Evolutionary conservation across 2,113 vertebrate genomes (phyloP), one percentile per base, ranked within the genome.

Genomic region (Acanthisitta chloris): DNA sequence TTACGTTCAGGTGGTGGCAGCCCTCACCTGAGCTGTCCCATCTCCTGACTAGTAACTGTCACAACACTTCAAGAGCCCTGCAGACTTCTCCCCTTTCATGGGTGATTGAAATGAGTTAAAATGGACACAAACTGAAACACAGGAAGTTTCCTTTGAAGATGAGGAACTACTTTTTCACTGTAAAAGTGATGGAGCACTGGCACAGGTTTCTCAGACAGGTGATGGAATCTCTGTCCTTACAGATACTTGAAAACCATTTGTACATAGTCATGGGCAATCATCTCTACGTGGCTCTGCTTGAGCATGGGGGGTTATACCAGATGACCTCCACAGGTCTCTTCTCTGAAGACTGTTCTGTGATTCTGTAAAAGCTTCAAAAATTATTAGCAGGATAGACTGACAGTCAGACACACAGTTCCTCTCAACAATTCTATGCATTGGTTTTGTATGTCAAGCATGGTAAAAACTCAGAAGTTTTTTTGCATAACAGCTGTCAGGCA

Each of bases 361-460:
- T 70, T 87, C 67, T 55, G 24, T 40, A 48, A 48, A 91, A 70
- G 2, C 29, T 42, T 70, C 19, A 81, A 26, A 64, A 77, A 12
- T 38, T 86, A 29, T 73, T 48, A 70, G 28, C 25, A 69, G 40
- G 19, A 5, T 20, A 61, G 74, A n/a, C 36, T 55, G 33, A 14
- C 10, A 45, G 21, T 12, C 13, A 80, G 62, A 70, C 24, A 29
- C 2, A 9, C 6, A 25, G 28, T 34, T 81, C 12, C 36, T 65
- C 33, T 73, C 52, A 59, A 29, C 10, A 51, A 2, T 24, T 62
- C 20, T 25, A 9, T 17, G 29, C 17, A 6, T 45, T 54, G 1
- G 15, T 76, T 40, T 48, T 14, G 16, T 40, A n/a, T 2, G 8
- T 17, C 23, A 80, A 61, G 19, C 0, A 0, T 18, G 4, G 24